Evolutionary conservation across 1,140 invertebrate species (phyloP).

Genomic region (Euwallacea fornicatus): DNA sequence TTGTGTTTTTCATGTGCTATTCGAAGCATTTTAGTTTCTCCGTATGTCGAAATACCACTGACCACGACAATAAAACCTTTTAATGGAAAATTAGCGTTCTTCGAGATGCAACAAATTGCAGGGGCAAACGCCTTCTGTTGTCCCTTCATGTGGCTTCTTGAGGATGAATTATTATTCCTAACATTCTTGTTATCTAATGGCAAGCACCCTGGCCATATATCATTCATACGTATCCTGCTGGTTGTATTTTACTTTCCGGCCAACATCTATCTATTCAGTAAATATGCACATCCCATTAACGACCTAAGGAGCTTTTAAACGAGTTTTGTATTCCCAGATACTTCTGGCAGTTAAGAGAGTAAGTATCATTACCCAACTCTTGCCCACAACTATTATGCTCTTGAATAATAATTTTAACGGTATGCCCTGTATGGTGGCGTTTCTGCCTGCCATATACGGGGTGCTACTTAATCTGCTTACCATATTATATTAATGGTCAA

Average conservation of each 20-base stretch:
- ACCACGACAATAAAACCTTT: not conserved
- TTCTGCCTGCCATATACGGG: not conserved
- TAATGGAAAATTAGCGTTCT: no score
- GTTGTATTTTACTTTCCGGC: conserved; percentile 10
- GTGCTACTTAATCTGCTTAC: not conserved
- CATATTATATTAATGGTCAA: no score
- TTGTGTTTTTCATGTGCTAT: not conserved
- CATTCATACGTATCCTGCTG: conserved; percentile 3
- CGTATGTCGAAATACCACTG: not conserved
- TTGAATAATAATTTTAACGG: conserved; percentile 18
- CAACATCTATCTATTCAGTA: conserved; percentile 4
- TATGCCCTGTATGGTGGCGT: conserved; percentile 7
- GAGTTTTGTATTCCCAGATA: conserved; percentile 9
- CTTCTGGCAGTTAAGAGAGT: conserved; percentile 9
- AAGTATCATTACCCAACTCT: conserved; percentile 9
- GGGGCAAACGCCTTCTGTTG: no score
- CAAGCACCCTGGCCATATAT: not conserved
- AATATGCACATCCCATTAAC: conserved; percentile 16
- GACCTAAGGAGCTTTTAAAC: conserved; percentile 6
- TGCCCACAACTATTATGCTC: conserved; percentile 9
- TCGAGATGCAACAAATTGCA: no score
- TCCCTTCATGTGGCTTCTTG: no score
- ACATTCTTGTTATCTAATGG: no score
- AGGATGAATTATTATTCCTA: no score
- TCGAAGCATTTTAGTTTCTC: not conserved